These are phyloP conservation scores for Drosophila mettleri DNA, from an alignment of 2,888 invertebrate genomes.

Conservation along the genomic window DNA sequence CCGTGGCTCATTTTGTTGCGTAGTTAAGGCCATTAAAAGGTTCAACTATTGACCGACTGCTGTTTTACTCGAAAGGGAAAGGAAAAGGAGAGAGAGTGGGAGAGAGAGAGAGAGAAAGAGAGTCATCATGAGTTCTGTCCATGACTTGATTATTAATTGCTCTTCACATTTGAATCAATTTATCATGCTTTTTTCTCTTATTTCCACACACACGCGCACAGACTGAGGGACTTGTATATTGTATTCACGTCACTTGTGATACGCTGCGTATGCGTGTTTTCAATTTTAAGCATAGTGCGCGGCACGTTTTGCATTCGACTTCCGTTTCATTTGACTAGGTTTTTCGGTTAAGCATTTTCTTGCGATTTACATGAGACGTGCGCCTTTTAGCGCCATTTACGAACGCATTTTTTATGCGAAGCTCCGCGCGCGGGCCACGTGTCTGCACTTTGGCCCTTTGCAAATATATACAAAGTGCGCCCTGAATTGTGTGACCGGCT, in stretches of 20 bases:
- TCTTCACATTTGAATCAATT: slow-evolving; percentile 62
- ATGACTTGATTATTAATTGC: slow-evolving; percentile 75
- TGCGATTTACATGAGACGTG: slow-evolving; percentile 49
- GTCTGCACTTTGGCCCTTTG: slow-evolving; percentile 52
- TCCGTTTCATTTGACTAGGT: slow-evolving; percentile 39
- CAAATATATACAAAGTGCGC: slow-evolving; percentile 40
- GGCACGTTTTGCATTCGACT: slow-evolving; percentile 49
- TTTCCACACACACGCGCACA: slow-evolving; percentile 3
- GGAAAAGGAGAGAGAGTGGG: not conserved
- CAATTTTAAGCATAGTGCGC: slow-evolving; percentile 53
- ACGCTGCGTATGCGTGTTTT: slow-evolving; percentile 73
- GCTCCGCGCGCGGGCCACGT: slow-evolving; percentile 21
- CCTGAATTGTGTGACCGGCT: slow-evolving; percentile 39
- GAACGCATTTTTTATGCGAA: slow-evolving; percentile 32
- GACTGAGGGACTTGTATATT: not conserved
- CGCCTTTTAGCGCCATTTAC: slow-evolving; percentile 42
- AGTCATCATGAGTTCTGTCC: slow-evolving; percentile 39
- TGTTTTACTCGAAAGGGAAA: not conserved
- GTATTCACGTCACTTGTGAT: slow-evolving; percentile 45
- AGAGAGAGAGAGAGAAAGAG: not conserved
- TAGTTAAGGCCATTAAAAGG: slow-evolving; percentile 18
- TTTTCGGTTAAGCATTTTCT: slow-evolving; percentile 24
- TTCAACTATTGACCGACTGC: slow-evolving; percentile 20
- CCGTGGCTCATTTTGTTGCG: slow-evolving; percentile 32
- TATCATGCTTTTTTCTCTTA: slow-evolving; percentile 60